Base-by-base conservation (phyloP, 2,888 invertebrate species). In the Lysandra coridon region DNA sequence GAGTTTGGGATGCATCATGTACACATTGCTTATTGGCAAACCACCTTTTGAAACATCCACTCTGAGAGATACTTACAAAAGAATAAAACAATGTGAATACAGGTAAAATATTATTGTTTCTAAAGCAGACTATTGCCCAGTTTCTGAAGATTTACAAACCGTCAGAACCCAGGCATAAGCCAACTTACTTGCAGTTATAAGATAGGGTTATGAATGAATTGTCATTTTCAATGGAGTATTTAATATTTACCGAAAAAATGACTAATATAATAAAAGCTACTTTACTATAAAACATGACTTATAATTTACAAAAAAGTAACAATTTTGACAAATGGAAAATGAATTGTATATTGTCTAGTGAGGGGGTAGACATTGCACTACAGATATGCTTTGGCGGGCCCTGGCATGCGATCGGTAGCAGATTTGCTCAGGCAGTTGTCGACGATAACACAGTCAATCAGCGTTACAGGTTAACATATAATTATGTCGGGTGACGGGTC, bases 1-100 rank as follows among this genome's bases (percentile, higher is more conserved):
- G 99, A 99, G 99, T 53, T 96, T 99, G 87, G 99, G 99, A n/a
- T 99, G 98, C 92, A 99, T 99, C 84, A 97, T 99, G 98, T 99
- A 98, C 91, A 99, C 99, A 0, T 93, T 99, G 83, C 95, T 99
- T 6, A 98, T 99, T 79, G 99, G 99, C 23, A 98, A 98, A 86
- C 99, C 99, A 33, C 99, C 99, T 4, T 99, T 99, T 91, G 99
- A 99, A 93, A 99, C 99, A 0, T 97, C 97, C 80, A 97, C 97
- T 53, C 95, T 99, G 73, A 98, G 98, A 88, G 99, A 99, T 88
- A 99, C 99, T 0, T 99, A 99, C 90, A 96, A 97, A 62, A 97
- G 97, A 85, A 99, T 99, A 85, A 98, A 98, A 87, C 97, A 97
- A 88, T 99, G 99, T 90, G 98, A 99, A 89, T 99, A 99, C 89